phyloP scores from a whole-genome alignment of 2,888 invertebrate species.

The Alcis repandata region DNA sequence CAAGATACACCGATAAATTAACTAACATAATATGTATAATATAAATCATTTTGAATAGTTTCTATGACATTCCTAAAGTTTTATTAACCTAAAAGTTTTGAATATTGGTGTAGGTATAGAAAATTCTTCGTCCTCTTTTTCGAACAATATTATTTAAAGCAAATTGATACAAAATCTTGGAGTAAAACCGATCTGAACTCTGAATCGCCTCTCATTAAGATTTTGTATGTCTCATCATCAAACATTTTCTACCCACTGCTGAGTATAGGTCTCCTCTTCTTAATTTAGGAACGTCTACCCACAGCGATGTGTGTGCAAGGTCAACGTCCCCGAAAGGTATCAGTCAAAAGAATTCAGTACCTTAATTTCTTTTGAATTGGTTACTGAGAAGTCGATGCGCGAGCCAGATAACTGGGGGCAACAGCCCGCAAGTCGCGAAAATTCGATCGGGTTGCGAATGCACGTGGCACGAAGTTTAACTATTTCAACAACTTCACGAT shows the following conservation, averaged over 20 bases:
- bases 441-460: slow-evolving; percentile 60
- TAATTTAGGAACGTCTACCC: neutral
- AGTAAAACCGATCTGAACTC: neutral
- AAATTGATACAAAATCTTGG: too few relatives aligned
- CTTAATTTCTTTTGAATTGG: slow-evolving; percentile 65
- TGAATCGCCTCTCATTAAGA: neutral
- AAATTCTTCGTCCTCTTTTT: too few relatives aligned
- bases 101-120: too few relatives aligned
- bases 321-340: slow-evolving; percentile 15
- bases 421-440: slow-evolving; percentile 68
- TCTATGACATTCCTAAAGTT: too few relatives aligned
- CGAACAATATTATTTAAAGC: too few relatives aligned
- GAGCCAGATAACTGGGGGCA: slow-evolving; percentile 69
- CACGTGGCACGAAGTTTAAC: neutral
- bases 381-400: slow-evolving; percentile 73
- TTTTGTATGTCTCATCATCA: neutral
- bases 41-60: too few relatives aligned
- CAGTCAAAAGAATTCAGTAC: slow-evolving; percentile 21
- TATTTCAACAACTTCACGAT: neutral
- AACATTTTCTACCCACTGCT: too few relatives aligned
- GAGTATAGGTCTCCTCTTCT: too few relatives aligned
- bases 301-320: neutral
- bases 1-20: too few relatives aligned
- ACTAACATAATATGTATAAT: too few relatives aligned
- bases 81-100: too few relatives aligned